A percentile compares a stretch with the other conserved stretches of the same genome.
Evolutionary conservation across 2,888 invertebrate species (phyloP).

Genomic region (Drosophila melanosoma): DNA sequence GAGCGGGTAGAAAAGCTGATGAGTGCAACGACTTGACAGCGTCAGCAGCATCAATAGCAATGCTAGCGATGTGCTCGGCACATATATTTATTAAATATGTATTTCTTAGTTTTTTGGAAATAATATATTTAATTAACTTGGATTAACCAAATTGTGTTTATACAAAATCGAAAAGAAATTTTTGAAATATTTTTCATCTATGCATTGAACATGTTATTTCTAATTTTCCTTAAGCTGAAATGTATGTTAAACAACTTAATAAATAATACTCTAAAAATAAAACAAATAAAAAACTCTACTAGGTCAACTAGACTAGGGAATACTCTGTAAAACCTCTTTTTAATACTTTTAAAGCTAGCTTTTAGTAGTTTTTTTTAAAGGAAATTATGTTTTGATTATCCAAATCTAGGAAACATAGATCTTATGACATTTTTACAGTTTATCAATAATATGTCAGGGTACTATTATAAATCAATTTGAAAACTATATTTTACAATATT

Average conservation of each 20-base stretch:
- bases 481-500: not conserved
- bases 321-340: not conserved
- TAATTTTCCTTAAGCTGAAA: not conserved
- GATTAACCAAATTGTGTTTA: not conserved
- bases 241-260: no score
- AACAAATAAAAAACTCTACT: not conserved
- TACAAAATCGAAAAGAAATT: not conserved
- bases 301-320: not conserved
- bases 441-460: not conserved
- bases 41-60: conserved; percentile 32
- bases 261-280: no score
- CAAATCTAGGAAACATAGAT: no score
- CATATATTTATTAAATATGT: not conserved
- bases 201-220: not conserved
- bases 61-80: conserved; percentile 28
- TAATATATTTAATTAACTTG: not conserved
- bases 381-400: fast-evolving
- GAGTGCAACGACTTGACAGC: conserved; percentile 84
- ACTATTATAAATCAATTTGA: not conserved
- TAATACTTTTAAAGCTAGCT: not conserved
- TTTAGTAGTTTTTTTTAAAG: not conserved
- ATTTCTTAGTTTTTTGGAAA: not conserved
- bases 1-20: conserved; percentile 59
- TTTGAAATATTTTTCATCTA: not conserved
- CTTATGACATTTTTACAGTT: not conserved